Evolutionary conservation across 2,888 invertebrate species (phyloP).

Genomic region (Pyralis farinalis): DNA sequence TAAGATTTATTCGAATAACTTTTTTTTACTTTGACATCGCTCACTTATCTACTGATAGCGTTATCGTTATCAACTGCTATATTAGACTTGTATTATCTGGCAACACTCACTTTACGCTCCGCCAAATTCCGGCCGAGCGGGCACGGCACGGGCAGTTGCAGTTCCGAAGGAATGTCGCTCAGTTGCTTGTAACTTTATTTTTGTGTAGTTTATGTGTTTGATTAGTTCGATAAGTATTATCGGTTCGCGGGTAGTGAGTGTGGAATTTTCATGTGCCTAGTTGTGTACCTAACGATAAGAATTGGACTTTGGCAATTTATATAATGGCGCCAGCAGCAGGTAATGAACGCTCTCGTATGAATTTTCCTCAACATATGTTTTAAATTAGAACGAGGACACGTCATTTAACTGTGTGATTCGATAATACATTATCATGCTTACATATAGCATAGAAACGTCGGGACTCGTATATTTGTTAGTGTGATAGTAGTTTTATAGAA

Average conservation of each 20-base stretch:
- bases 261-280: neutral
- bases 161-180: constrained; percentile 3
- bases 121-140: constrained; percentile 1
- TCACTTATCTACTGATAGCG: too few relatives aligned
- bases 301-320: constrained; percentile 27
- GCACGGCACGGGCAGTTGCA: constrained; percentile 10
- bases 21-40: too few relatives aligned
- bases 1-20: too few relatives aligned
- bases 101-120: neutral
- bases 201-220: neutral
- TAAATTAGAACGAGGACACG: constrained; percentile 48
- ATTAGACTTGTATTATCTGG: neutral
- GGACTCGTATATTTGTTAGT: too few relatives aligned
- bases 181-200: constrained; percentile 2
- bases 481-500: too few relatives aligned
- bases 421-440: neutral
- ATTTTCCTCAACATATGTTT: constrained; percentile 57
- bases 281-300: neutral
- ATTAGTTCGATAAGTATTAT: neutral
- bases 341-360: constrained; percentile 48
- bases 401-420: constrained; percentile 23
- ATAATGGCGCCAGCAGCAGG: constrained; percentile 64
- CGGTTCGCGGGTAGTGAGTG: constrained; percentile 5
- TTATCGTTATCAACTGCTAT: neutral
- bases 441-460: too few relatives aligned